Conservation (phyloP, 2,888 invertebrate species). For the Orchesella flavescens region DNA sequence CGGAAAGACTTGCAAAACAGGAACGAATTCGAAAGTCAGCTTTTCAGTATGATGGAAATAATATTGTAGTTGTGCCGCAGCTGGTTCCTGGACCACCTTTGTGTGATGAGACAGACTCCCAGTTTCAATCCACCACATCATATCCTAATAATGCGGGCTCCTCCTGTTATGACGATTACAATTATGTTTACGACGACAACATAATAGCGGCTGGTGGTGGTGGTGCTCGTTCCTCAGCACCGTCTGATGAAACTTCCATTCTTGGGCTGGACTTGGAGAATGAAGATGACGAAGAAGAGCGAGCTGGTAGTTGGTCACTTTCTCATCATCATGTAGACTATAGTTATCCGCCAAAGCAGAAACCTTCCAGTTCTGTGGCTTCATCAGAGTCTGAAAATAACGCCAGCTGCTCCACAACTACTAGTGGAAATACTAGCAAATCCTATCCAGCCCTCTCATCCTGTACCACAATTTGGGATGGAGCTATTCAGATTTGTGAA, state of each 20-base stretch:
- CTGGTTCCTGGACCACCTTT: neutral
- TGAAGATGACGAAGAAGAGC: slow-evolving; percentile 47
- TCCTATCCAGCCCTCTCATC: slow-evolving; percentile 44
- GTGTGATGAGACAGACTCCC: slow-evolving; percentile 17
- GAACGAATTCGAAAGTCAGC: slow-evolving; percentile 44
- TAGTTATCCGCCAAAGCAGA: slow-evolving; percentile 17
- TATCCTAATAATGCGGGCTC: neutral
- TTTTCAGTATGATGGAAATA: slow-evolving; percentile 54
- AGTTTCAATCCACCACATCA: slow-evolving; percentile 1
- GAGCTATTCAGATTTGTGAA: slow-evolving; percentile 63
- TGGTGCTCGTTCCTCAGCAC: slow-evolving; percentile 5
- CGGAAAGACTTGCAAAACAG: slow-evolving; percentile 16
- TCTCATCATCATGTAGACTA: slow-evolving; percentile 40
- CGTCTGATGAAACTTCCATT: slow-evolving; percentile 28
- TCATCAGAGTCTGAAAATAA: slow-evolving; percentile 62
- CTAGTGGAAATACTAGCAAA: slow-evolving; percentile 33
- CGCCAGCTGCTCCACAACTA: slow-evolving; percentile 46
- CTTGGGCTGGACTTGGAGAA: slow-evolving; percentile 45
- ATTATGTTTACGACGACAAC: slow-evolving; percentile 38
- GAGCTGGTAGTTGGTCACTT: slow-evolving; percentile 48
- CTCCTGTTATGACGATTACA: slow-evolving; percentile 44
- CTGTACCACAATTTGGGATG: slow-evolving; percentile 65
- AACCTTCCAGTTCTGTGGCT: slow-evolving; percentile 52
- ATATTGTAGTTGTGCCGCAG: slow-evolving; percentile 50
- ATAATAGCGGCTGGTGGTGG: slow-evolving; percentile 1